Percentiles rank a stretch among this genome's conserved stretches.
Evolutionary conservation across 2,113 vertebrate genomes (phyloP).

Genomic region (Petaurus breviceps): DNA sequence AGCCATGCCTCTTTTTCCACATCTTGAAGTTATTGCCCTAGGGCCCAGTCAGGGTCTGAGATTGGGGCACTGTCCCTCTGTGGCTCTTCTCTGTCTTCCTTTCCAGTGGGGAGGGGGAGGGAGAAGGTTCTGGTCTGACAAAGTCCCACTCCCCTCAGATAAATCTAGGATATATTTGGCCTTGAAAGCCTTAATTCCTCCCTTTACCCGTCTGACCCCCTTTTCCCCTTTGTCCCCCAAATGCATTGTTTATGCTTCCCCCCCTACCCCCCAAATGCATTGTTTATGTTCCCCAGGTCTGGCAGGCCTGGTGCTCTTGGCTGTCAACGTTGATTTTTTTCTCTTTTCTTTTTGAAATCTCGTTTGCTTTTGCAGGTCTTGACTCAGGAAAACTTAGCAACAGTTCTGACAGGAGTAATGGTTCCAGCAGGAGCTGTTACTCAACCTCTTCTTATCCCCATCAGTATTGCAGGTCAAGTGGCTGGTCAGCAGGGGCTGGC

Average conservation of each 20-base stretch:
- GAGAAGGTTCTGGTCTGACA: background rate
- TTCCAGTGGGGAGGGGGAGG: background rate
- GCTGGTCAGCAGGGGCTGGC: constrained; percentile 95
- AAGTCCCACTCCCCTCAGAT: background rate
- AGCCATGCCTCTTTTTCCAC: background rate
- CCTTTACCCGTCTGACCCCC: background rate
- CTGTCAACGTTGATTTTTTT: constrained; percentile 84
- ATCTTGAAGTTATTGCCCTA: background rate
- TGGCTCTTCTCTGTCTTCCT: background rate
- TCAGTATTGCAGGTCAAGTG: constrained; percentile 95
- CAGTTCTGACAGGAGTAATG: constrained; percentile 98
- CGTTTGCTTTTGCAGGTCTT: constrained; percentile 92
- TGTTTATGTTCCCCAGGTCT: constrained; percentile 72
- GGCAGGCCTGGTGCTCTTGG: constrained; percentile 78
- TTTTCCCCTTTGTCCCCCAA: constrained; percentile 12
- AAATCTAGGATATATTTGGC: background rate
- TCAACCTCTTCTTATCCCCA: constrained; percentile 97
- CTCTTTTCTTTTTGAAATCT: constrained; percentile 88
- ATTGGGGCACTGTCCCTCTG: background rate
- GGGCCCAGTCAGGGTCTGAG: background rate
- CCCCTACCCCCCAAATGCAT: constrained; percentile 71
- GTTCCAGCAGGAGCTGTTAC: constrained; percentile 94
- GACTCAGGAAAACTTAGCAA: constrained; percentile 97
- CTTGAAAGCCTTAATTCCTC: background rate
- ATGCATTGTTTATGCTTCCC: constrained; percentile 24